These are phyloP conservation scores for Cherax destructor DNA, from an alignment of 1,140 invertebrate species.

Conservation along the genomic window DNA sequence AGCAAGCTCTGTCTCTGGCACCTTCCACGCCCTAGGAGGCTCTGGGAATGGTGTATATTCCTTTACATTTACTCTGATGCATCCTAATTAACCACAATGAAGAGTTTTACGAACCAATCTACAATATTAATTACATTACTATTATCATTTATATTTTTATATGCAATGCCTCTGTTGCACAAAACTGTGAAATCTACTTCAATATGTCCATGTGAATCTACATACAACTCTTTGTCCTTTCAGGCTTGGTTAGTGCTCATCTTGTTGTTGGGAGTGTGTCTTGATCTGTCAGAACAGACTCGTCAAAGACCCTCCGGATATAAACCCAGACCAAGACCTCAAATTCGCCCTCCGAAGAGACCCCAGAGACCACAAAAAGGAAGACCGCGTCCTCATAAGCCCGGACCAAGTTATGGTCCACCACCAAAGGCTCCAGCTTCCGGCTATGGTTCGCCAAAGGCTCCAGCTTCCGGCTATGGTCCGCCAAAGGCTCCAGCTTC, in stretches of 20 bases:
- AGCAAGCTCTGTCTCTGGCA: too few relatives aligned
- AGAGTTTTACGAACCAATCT: too few relatives aligned
- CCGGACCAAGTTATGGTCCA: background rate
- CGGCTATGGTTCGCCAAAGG: background rate
- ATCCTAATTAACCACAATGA: too few relatives aligned
- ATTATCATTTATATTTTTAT: too few relatives aligned
- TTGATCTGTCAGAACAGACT: conserved; percentile 5
- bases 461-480: background rate
- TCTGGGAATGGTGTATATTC: too few relatives aligned
- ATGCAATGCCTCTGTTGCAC: too few relatives aligned
- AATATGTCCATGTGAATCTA: too few relatives aligned
- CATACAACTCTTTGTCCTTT: background rate
- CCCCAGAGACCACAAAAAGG: background rate
- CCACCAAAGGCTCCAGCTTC: background rate
- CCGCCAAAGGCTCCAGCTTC: background rate
- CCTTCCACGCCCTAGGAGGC: too few relatives aligned
- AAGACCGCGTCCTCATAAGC: background rate
- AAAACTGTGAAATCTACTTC: too few relatives aligned
- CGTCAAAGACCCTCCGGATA: background rate
- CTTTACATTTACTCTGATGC: too few relatives aligned
- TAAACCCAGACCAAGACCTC: background rate
- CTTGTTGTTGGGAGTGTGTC: background rate
- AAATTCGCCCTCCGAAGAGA: background rate
- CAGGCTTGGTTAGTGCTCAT: conserved; percentile 14
- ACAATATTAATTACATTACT: too few relatives aligned